Percentiles rank a stretch among this genome's conserved stretches.
These are phyloP conservation scores for Latrodectus elegans DNA, from an alignment of 2,888 invertebrate species.

Conservation along the genomic window DNA sequence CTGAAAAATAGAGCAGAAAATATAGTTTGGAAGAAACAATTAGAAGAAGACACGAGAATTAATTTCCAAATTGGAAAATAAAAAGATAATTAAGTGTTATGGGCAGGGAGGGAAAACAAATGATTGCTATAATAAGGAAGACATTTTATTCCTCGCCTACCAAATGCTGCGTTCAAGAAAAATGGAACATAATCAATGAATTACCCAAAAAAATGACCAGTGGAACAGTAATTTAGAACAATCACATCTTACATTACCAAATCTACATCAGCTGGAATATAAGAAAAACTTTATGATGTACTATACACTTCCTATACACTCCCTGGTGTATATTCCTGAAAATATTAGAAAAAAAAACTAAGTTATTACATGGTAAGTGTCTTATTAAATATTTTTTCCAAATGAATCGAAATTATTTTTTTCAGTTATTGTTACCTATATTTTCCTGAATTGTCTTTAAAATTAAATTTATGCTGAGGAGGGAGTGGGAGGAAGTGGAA, in stretches of 20 bases:
- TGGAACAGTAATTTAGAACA: not conserved
- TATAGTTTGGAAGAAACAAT: too few species aligned
- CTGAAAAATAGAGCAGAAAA: too few species aligned
- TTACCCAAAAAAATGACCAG: not conserved
- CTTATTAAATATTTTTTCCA: constrained; percentile 10
- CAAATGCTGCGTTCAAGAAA: not conserved
- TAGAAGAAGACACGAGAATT: too few species aligned
- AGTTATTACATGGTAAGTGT: constrained; percentile 29
- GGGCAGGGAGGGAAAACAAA: not conserved
- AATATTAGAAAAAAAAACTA: constrained; percentile 29
- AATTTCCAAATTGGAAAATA: not conserved
- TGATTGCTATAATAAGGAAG: not conserved
- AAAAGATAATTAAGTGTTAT: not conserved
- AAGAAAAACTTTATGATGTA: not conserved
- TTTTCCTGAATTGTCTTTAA: too few species aligned
- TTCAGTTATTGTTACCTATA: too few species aligned
- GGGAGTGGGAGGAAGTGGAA: too few species aligned
- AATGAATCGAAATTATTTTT: too few species aligned
- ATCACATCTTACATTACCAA: not conserved
- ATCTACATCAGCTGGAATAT: constrained; percentile 4
- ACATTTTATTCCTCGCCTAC: not conserved
- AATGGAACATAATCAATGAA: not conserved
- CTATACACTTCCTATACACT: not conserved
- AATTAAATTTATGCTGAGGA: too few species aligned
- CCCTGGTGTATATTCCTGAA: not conserved